phyloP scores from a whole-genome alignment of 2,113 vertebrate genomes.

The Leptosomus discolor region DNA sequence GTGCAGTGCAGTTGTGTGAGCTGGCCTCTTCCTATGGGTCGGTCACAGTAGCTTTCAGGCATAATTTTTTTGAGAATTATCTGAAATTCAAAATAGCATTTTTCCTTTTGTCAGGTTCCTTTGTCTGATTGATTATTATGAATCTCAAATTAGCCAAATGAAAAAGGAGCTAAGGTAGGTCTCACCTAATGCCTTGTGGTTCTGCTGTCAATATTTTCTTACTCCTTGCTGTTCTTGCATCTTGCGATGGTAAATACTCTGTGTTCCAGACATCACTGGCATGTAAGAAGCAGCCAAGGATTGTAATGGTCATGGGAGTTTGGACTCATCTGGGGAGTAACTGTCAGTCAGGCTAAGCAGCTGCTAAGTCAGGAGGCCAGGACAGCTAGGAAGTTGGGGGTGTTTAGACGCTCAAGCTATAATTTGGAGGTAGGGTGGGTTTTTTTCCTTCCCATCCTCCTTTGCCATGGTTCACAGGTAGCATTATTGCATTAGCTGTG shows the following conservation, averaged over 20 bases:
- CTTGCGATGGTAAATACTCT: background rate
- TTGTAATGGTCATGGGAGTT: background rate
- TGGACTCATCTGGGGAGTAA: background rate
- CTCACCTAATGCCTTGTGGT: background rate
- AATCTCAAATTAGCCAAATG: slow-evolving; percentile 78
- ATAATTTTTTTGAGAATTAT: background rate
- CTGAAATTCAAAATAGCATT: background rate
- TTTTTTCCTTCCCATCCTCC: background rate
- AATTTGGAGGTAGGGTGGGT: no score
- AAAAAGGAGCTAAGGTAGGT: slow-evolving; percentile 77
- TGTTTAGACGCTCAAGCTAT: background rate
- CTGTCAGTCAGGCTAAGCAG: background rate
- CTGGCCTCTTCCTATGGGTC: background rate
- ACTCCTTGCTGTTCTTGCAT: background rate
- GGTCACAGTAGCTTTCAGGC: background rate
- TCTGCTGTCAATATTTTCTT: background rate
- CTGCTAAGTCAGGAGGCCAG: background rate
- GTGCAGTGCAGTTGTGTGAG: background rate
- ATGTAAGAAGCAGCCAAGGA: background rate
- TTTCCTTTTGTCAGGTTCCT: slow-evolving; percentile 75
- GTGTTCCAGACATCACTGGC: background rate
- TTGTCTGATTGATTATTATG: slow-evolving; percentile 86
- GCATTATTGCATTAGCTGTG: background rate
- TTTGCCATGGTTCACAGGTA: background rate
- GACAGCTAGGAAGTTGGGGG: background rate